Conservation (phyloP, 1,140 invertebrate genomes). For the Aphelenchoides fujianensis region DNA sequence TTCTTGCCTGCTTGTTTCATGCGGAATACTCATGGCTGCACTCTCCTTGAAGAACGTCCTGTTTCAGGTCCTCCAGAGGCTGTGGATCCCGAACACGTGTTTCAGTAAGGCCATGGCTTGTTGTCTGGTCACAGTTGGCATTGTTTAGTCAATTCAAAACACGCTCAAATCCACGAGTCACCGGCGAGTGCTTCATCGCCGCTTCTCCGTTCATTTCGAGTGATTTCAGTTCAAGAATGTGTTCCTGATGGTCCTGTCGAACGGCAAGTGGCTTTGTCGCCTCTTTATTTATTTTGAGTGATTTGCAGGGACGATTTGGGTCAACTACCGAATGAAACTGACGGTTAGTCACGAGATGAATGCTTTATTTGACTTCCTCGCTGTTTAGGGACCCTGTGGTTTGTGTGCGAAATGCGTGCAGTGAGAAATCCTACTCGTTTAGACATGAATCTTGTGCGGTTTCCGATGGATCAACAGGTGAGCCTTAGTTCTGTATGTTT, state of each 20-base stretch:
- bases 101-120: not conserved
- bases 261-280: too few relatives aligned
- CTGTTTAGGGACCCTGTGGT: constrained; percentile 51
- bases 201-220: constrained; percentile 14
- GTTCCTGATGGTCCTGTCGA: constrained; percentile 61
- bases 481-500: too few relatives aligned
- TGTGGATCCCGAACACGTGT: constrained; percentile 58
- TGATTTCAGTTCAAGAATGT: constrained; percentile 52
- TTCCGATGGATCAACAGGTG: constrained; percentile 9
- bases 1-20: too few relatives aligned
- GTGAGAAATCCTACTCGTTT: constrained; percentile 26
- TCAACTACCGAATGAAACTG: constrained; percentile 61
- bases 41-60: too few relatives aligned
- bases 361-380: too few relatives aligned
- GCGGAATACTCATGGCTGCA: too few relatives aligned
- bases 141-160: constrained; percentile 22
- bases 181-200: not conserved
- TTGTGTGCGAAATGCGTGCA: not conserved
- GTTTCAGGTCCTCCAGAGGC: constrained; percentile 53
- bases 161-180: not conserved
- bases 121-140: constrained; percentile 27
- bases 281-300: too few relatives aligned
- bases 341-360: too few relatives aligned
- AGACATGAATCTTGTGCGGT: constrained; percentile 60
- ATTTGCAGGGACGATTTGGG: constrained; percentile 62